Conservation (phyloP, 2,888 invertebrate genomes). For the Epirrhoe tristata region DNA sequence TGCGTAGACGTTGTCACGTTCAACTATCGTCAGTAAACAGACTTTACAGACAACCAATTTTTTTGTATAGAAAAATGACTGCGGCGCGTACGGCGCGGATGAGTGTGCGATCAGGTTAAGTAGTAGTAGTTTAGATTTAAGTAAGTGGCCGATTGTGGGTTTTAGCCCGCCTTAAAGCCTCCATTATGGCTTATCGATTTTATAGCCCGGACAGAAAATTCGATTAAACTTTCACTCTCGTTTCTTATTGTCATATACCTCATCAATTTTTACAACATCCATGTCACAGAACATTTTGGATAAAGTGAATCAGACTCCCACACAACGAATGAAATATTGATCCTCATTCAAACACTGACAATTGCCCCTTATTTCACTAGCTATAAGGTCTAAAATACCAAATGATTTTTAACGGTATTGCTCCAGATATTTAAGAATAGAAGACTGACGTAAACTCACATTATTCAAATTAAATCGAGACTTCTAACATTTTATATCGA, state of each 20-base stretch:
- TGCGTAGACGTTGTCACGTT: too few species aligned
- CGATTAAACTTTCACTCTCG: too few species aligned
- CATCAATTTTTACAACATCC: conserved; percentile 42
- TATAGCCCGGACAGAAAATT: too few species aligned
- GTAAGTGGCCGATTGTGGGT: too few species aligned
- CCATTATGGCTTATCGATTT: too few species aligned
- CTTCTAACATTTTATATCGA: conserved; percentile 15
- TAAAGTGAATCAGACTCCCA: conserved; percentile 55
- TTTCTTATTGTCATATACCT: neutral
- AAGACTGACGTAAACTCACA: conserved; percentile 19
- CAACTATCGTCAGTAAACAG: too few species aligned
- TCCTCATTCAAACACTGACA: conserved; percentile 17
- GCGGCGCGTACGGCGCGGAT: too few species aligned
- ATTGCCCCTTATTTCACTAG: conserved; percentile 12
- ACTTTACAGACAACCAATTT: too few species aligned
- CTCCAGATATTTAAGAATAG: conserved; percentile 4
- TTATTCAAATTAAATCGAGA: conserved; percentile 29
- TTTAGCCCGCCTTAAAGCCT: too few species aligned
- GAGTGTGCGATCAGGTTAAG: too few species aligned
- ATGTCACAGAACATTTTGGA: conserved; percentile 49
- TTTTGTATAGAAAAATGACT: too few species aligned
- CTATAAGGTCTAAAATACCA: conserved; percentile 21
- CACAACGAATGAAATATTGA: conserved; percentile 42
- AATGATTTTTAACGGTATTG: conserved; percentile 6
- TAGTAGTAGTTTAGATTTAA: too few species aligned